Base-by-base conservation (phyloP, 2,797 vertebrate genomes). In the Columba guinea region DNA sequence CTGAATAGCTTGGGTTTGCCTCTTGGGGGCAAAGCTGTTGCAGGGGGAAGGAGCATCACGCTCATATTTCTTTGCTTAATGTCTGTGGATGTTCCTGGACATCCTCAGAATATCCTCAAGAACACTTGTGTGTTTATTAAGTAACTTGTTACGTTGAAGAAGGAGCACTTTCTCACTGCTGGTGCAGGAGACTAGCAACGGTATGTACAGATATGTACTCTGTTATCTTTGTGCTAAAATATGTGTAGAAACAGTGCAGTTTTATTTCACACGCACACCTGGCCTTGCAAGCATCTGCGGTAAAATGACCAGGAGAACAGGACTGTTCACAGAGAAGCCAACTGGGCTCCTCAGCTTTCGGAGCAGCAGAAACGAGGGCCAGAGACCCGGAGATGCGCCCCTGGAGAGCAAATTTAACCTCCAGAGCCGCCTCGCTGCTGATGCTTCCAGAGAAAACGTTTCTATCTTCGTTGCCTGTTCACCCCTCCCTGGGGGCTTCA, bases 211-310 rank as follows among this genome's bases (percentile, higher is more conserved):
- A 12, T 7, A 27, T 0, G 9, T 21, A 3, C 27, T 9, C 37
- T 10, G 7, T 6, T 20, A 48, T 8, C 30, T 13, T 3, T 20
- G 37, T 5, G n/a, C 44, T 48, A 16, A 64, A 39, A 32, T 1
- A 9, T 0, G 4, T 35, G 4, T 1, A 37, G 34, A 67, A 83
- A 2, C 34, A 1, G n/a, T 0, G 7, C 17, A 1, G 18, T 5
- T 84, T 46, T 18, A 26, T 23, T 74, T 49, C 21, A 22, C 15
- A 2, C 35, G 11, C 26, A 9, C 48, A 8, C 28, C 26, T 53
- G 49, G 20, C 37, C 30, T 82, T 27, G 17, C 44, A 52, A 28
- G 18, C 20, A 5, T 2, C 2, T 44, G 26, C 17, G 6, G 3
- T 14, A 48, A 64, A 86, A 37, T 1, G n/a, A 32, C 10, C 28